Base-by-base conservation (phyloP, 2,797 vertebrate genomes). In the Trachurus trachurus region DNA sequence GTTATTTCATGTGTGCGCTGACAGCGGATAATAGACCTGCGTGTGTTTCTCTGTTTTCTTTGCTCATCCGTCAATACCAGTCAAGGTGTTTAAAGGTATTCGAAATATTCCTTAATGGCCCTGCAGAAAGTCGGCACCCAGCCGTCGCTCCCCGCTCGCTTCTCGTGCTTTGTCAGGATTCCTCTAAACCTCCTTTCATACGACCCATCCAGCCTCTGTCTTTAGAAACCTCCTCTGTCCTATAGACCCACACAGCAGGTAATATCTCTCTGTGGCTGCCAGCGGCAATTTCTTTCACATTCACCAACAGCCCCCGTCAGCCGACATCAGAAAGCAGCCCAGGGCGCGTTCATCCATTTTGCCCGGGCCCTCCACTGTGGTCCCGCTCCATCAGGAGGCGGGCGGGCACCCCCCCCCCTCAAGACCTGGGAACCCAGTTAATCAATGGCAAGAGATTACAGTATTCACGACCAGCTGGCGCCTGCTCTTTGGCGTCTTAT, bases 361-460 rank as follows among this genome's bases (percentile, higher is more conserved):
- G 58, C 87, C 74, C 47, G 70, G 71, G 81, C 77, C 80, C 88
- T 88, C 83, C 85, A 57, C 87, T 73, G 78, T 78, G 82, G 87
- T 85, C 87, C 75, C 39, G 72, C 89, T 87, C 60, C 87, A 74
- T 89, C 73, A 74, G 87, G 79, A 89, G 87, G 82, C 45, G 56
- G 54, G 72, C 66, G 79, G n/a, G n/a, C n/a, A n/a, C n/a, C n/a
- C 26, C 26, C 74, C 87, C 78, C 86, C 78, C 81, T 74, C 72
- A 53, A 34, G 62, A 84, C 67, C 65, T 80, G 81, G 83, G 86
- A 91, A 84, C 86, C 82, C 63, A 63, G 91, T 93, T 89, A 92
- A 93, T 94, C 92, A 92, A 90, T 91, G 86, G 85, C 76, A 84
- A 84, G 87, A 88, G 89, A 94, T 93, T 90, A 92, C 90, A 86